phyloP scores from a whole-genome alignment of 2,113 vertebrate genomes.

The Myiozetetes cayanensis region DNA sequence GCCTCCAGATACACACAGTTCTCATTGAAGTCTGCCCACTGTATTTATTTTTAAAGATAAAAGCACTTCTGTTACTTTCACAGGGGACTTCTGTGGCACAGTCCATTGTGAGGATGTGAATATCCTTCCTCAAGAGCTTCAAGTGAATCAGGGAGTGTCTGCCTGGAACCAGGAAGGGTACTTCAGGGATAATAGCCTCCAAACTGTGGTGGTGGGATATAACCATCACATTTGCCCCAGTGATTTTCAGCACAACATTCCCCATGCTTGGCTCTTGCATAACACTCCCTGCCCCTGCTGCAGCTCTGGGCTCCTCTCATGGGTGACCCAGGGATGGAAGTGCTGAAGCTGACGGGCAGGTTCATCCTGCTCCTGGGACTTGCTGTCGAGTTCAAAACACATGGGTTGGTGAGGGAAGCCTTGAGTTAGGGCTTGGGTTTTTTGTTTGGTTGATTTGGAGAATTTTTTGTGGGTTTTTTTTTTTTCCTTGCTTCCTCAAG shows the following conservation, averaged over 20 bases:
- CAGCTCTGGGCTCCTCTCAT: not conserved
- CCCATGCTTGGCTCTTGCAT: not conserved
- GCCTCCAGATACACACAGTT: slow-evolving; percentile 42
- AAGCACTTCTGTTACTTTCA: slow-evolving; percentile 53
- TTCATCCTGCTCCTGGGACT: not conserved
- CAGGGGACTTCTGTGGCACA: slow-evolving; percentile 12
- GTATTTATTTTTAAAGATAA: slow-evolving; percentile 62
- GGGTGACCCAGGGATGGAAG: not conserved
- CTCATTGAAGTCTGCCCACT: slow-evolving; percentile 29
- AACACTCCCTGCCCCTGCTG: not conserved
- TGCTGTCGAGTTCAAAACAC: not conserved
- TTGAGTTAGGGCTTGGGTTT: not conserved
- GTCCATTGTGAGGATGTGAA: slow-evolving; percentile 32
- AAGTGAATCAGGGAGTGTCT: not conserved
- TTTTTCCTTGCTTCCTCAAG: not conserved
- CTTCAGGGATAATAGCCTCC: not conserved
- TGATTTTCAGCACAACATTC: not conserved
- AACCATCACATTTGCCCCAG: not conserved
- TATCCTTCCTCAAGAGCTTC: slow-evolving; percentile 21
- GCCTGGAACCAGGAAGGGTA: not conserved
- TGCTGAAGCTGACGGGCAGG: not conserved
- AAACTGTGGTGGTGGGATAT: rapidly evolving
- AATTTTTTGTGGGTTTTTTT: rapidly evolving
- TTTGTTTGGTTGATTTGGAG: not conserved
- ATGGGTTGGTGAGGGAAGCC: not conserved